Evolutionary conservation across 2,888 invertebrate species (phyloP).

Genomic region (Cryptus armator): DNA sequence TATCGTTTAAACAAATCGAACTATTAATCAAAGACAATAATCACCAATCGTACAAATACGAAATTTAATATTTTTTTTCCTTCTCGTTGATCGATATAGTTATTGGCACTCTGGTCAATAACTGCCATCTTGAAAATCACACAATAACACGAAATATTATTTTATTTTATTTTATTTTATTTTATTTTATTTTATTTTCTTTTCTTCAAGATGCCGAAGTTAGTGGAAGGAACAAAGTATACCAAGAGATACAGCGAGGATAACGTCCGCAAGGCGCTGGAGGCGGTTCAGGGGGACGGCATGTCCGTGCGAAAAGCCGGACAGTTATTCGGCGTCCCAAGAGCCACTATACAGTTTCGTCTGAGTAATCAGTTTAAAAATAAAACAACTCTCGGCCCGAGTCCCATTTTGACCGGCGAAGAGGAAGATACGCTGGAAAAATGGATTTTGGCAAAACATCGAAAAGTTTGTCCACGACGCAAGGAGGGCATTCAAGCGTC

Average conservation of each 20-base stretch:
- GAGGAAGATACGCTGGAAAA: conserved; percentile 68
- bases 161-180: neutral
- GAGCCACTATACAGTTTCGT: conserved; percentile 65
- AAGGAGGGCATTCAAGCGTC: conserved; percentile 67
- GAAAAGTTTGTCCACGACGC: conserved; percentile 62
- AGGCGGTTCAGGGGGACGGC: conserved; percentile 60
- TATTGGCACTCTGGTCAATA: conserved; percentile 37
- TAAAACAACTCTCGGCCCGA: conserved; percentile 65
- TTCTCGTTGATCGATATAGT: conserved; percentile 10
- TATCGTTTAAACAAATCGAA: neutral
- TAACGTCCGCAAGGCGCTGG: conserved; percentile 61
- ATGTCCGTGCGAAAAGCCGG: conserved; percentile 65
- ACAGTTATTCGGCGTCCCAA: conserved; percentile 63
- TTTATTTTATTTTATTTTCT: neutral
- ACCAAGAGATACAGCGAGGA: conserved; percentile 66
- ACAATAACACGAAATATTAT: neutral
- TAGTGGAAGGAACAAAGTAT: conserved; percentile 66
- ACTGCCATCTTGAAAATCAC: neutral
- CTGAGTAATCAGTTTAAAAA: conserved; percentile 65
- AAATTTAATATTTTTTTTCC: neutral
- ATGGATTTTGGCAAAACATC: conserved; percentile 69
- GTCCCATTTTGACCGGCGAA: conserved; percentile 61
- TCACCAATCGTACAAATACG: neutral
- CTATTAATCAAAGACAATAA: neutral
- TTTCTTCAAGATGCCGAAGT: conserved; percentile 62